Conservation (phyloP, 1,140 invertebrate genomes). For the Drosophila micromelanica region DNA sequence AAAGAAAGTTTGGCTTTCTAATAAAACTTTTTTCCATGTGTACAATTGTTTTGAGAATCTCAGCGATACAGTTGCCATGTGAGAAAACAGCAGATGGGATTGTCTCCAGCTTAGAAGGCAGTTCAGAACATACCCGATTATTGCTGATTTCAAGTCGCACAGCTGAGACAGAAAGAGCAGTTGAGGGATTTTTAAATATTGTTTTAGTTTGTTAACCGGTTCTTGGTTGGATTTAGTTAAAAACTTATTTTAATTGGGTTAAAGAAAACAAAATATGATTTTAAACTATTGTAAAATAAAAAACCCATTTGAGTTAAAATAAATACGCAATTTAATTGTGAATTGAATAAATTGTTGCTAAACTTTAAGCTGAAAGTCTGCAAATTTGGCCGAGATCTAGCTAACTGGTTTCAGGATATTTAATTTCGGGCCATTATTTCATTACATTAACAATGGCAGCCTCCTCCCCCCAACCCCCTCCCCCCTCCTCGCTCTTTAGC, state of each 20-base stretch:
- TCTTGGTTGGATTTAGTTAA: too few species aligned
- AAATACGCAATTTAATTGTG: too few species aligned
- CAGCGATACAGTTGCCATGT: constrained; percentile 53
- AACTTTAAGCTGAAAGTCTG: not conserved
- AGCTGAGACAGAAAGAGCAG: too few species aligned
- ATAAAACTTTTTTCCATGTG: constrained; percentile 71
- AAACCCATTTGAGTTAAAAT: too few species aligned
- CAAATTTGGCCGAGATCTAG: not conserved
- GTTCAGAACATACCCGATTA: too few species aligned
- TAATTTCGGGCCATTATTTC: constrained; percentile 77
- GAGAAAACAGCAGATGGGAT: constrained; percentile 46
- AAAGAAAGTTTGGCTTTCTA: constrained; percentile 76
- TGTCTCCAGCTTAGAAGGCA: constrained; percentile 18
- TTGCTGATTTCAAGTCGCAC: too few species aligned
- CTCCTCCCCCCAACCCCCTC: not conserved
- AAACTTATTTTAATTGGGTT: too few species aligned
- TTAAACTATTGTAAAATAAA: too few species aligned
- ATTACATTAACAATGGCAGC: constrained; percentile 45
- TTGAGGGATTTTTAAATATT: too few species aligned
- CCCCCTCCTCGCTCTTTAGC: constrained; percentile 27
- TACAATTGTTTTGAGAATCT: constrained; percentile 61
- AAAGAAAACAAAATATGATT: too few species aligned
- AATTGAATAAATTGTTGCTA: too few species aligned
- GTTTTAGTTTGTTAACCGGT: not conserved
- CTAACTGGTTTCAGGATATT: constrained; percentile 49